Base-by-base conservation (phyloP, 2,888 invertebrate genomes). In the Ormia ochracea region DNA sequence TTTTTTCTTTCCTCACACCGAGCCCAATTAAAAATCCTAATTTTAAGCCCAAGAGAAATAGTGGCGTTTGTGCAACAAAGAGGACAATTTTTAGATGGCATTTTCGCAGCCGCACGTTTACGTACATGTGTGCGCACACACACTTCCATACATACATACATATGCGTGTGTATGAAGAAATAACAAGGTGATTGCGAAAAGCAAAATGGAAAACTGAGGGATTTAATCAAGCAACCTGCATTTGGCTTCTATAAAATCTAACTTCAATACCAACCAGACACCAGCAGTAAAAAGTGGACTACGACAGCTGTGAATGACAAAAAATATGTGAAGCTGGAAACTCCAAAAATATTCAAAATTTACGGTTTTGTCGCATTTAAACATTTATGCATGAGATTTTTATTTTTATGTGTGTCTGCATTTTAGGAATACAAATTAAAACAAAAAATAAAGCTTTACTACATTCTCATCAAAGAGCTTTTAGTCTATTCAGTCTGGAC, bases 401-500 rank as follows among this genome's bases (percentile, higher is more conserved):
- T 31, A 31, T 26, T 45, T 54, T 1, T 28, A 0, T 56, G 19
- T 33, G 23, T 43, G 36, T 19, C 52, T 68, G 59, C 50, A 59
- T 50, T 75, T 59, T 10, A 19, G 36, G 14, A 26, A 52, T 38
- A 63, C 54, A 63, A 65, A 48, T 41, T 19, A 28, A 38, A 59
- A 52, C 26, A 28, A 38, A 59, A 52, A 54, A 58, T 33, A 38
- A 54, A 56, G 26, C 4, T n/a, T 38, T 4, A 41, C 19, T 12
- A 38, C 23, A 50, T 69, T 63, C 3, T 52, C 17, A 63, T 69
- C 50, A 50, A 56, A 59, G 63, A 69, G 73, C 68, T 68, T 38
- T 68, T 38, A 72, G 38, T 59, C 19, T 68, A 63, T 63, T 65
- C 38, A 50, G 72, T 68, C 72, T 80, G 80, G 76, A 68, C 68